Base-by-base conservation (phyloP, 2,888 invertebrate genomes). In the Holacanthella duospinosa region DNA sequence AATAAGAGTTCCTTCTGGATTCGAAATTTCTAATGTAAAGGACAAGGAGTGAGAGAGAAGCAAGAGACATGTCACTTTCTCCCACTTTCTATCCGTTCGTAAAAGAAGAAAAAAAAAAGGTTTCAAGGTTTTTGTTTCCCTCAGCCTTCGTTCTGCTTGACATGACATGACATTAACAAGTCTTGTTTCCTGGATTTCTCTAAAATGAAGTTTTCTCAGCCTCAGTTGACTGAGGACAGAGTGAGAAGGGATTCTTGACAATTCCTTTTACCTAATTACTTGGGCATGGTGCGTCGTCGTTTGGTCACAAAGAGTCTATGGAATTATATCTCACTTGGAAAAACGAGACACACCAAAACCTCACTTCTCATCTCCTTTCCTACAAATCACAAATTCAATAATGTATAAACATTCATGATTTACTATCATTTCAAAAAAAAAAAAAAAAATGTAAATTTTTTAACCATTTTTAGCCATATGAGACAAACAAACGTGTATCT, bases 181-280 rank as follows among this genome's bases (percentile, higher is more conserved):
- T 48, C 48, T 48, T 48, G 48, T 48, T 48, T 48, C 48, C 48
- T 48, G 48, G 48, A 48, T 48, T 48, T 48, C 48, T n/a, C 21
- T 21, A 48, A 21, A 48, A 48, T 48, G n/a, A 48, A 48, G 19
- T 48, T 48, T 48, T 21, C 48, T 21, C 19, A n/a, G 48, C 36
- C 48, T 48, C 36, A 36, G 9, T 36, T 36, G 36, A 36, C 9
- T 16, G 36, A 36, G 36, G 16, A 36, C 6, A 36, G 16, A 16
- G 36, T 12, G 36, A 12, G 6, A 36, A 36, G 36, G 16, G 16
- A 36, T 36, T 36, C 36, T 36, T 12, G 36, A 36, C 36, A 16
- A 36, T 36, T 36, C 36, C 16, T 36, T 36, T 36, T 16, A 36
- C 9, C 36, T 36, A 36, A 36, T 36, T 36, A 36, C 36, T 36